phyloP scores from a whole-genome alignment of 2,888 invertebrate genomes.

The Nomada goodeniana region DNA sequence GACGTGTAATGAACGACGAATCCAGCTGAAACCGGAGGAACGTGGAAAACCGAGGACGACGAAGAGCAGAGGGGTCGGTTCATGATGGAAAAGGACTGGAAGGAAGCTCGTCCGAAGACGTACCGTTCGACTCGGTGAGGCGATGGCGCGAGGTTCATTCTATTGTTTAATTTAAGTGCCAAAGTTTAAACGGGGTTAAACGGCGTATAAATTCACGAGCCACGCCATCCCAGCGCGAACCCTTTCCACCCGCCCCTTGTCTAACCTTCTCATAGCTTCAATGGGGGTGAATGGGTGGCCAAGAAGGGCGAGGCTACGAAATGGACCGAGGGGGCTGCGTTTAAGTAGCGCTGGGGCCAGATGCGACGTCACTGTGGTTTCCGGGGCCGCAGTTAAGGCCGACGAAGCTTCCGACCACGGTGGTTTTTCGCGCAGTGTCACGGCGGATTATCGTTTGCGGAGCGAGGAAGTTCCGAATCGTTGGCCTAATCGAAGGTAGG shows the following conservation, averaged over 20 bases:
- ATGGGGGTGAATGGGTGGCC: conserved; percentile 7
- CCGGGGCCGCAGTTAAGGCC: conserved; percentile 42
- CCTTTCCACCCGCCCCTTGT: neutral
- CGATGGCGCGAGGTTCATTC: conserved; percentile 73
- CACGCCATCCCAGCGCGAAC: conserved; percentile 2
- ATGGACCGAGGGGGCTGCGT: conserved; percentile 49
- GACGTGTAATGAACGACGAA: conserved; percentile 35
- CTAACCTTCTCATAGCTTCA: conserved; percentile 14
- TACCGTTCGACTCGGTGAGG: conserved; percentile 75
- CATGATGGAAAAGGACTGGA: conserved; percentile 25
- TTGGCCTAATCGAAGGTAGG: neutral
- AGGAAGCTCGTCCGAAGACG: conserved; percentile 70
- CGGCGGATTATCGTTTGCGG: conserved; percentile 20
- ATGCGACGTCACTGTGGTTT: conserved; percentile 70
- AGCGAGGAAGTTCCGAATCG: neutral
- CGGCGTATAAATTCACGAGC: conserved; percentile 80
- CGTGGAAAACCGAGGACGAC: neutral
- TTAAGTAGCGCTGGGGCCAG: conserved; percentile 68
- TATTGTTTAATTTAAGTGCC: conserved; percentile 83
- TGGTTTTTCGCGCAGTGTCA: conserved; percentile 28
- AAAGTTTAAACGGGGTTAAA: conserved; percentile 82
- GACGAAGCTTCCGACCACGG: conserved; percentile 14
- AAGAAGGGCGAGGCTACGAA: conserved; percentile 37
- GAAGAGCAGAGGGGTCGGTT: conserved; percentile 6
- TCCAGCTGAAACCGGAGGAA: conserved; percentile 3